Base-by-base conservation (phyloP, 2,797 vertebrate species). In the Amblyopsis hoosieri region DNA sequence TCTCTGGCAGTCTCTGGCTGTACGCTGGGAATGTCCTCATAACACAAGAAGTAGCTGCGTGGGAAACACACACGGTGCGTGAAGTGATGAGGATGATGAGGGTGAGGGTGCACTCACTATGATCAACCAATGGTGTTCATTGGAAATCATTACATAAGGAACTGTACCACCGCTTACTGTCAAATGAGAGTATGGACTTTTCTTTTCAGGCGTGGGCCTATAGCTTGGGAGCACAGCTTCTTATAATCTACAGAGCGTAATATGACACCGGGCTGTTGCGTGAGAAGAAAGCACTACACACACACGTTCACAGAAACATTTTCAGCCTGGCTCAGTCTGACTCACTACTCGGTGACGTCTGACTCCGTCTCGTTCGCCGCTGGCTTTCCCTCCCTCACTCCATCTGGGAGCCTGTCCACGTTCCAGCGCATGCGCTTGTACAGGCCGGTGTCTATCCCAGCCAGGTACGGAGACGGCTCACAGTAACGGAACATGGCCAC, bases 401-500 rank as follows among this genome's bases (percentile, higher is more conserved):
- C 6, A 0, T 71, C 57, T 14, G 1, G 3, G n/a, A 64, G 50
- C 15, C 61, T 71, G 53, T 90, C 89, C 63, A 96, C 89, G 1
- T 96, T 96, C 95, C 95, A 97, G 50, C 94, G 93, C 91, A 96
- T 94, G 70, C 92, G 90, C 79, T 96, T 97, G 80, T 91, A 94
- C 47, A 94, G 84, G 14, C 90, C 67, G 0, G 59, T 83, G 57
- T 90, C 29, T 12, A 75, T 70, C 19, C 56, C 58, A n/a, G 87
- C 76, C 3, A 92, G 89, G 74, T 91, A 95, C 0, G 92, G 89
- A 0, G 80, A 76, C 0, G 89, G 92, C 61, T 71, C 74, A 45
- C 91, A 93, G 81, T 94, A 96, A 29, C 78, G 85, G 83, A 95
- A 95, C 47, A 83, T 57, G 3, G 91, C 92, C 62, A 96, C 42